These are phyloP conservation scores for Aphodius granarius DNA, from an alignment of 2,888 invertebrate species.

Conservation along the genomic window DNA sequence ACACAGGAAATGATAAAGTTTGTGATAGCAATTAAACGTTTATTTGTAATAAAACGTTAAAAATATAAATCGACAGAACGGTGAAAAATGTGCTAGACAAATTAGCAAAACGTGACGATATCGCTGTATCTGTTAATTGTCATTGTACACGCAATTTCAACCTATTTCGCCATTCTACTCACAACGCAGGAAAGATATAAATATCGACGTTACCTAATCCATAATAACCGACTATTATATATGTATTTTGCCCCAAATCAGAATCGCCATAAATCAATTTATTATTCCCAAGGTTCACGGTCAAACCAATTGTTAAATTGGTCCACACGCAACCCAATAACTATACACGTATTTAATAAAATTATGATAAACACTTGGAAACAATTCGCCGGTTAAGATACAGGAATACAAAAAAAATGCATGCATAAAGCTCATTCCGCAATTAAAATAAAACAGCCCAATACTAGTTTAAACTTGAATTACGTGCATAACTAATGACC, in stretches of 20 bases:
- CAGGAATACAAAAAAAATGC: slow-evolving; percentile 17
- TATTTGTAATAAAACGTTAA: not conserved
- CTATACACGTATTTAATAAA: too few species aligned
- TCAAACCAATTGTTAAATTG: not conserved
- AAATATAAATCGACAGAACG: not conserved
- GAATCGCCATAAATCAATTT: not conserved
- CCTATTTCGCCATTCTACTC: not conserved
- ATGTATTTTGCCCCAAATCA: not conserved
- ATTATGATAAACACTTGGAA: slow-evolving; percentile 13
- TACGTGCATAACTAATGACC: slow-evolving; percentile 19
- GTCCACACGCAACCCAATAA: not conserved
- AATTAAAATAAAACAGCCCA: slow-evolving; percentile 16
- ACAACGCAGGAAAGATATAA: not conserved
- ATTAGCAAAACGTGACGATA: not conserved
- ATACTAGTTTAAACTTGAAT: slow-evolving; percentile 20
- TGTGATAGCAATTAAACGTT: not conserved
- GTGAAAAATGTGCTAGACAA: not conserved
- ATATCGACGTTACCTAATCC: not conserved
- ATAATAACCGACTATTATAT: not conserved
- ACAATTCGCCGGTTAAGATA: slow-evolving; percentile 19
- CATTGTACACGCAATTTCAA: not conserved
- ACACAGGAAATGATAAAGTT: not conserved
- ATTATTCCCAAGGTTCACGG: not conserved
- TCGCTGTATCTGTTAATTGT: not conserved
- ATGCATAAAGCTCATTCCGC: slow-evolving; percentile 24